A percentile compares a stretch with the other conserved stretches of the same genome.
Evolutionary conservation across 2,797 vertebrate species (phyloP).

Genomic region (Sorex maritimensis): DNA sequence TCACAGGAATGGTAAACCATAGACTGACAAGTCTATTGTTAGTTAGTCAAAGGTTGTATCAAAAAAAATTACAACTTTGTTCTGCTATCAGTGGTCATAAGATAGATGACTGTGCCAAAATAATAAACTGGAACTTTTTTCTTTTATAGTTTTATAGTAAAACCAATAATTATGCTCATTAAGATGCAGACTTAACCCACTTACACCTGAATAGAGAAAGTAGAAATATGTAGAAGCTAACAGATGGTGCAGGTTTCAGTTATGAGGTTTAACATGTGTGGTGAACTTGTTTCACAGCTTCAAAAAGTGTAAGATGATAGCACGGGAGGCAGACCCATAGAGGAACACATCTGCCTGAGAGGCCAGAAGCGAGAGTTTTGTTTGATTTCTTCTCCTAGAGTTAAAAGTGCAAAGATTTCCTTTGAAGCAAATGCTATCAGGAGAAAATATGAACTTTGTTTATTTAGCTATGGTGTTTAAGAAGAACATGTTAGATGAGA

Average conservation of each 20-base stretch:
- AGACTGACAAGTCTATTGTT: neutral
- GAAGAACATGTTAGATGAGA: neutral
- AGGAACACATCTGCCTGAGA: neutral
- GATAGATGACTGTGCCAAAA: neutral
- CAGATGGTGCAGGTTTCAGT: constrained; percentile 83
- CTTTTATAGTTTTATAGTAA: constrained; percentile 35
- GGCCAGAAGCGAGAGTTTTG: neutral
- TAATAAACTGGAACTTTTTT: constrained; percentile 39
- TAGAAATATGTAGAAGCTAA: constrained; percentile 81
- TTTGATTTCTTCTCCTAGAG: constrained; percentile 45
- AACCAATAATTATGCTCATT: constrained; percentile 74
- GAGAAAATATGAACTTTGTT: constrained; percentile 23
- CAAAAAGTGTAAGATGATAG: constrained; percentile 71
- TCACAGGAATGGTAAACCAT: neutral
- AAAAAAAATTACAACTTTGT: constrained; percentile 14
- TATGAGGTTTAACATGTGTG: constrained; percentile 76
- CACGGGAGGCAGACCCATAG: constrained; percentile 7
- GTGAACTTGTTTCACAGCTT: constrained; percentile 73
- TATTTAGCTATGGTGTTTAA: constrained; percentile 36
- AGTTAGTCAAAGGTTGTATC: constrained; percentile 45
- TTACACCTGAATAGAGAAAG: constrained; percentile 69
- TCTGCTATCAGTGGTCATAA: neutral
- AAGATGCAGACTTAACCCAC: neutral
- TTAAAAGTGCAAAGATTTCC: constrained; percentile 55
- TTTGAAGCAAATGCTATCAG: constrained; percentile 16